phyloP scores from a whole-genome alignment of 2,797 vertebrate species.

The Tenualosa thibaudeaui region DNA sequence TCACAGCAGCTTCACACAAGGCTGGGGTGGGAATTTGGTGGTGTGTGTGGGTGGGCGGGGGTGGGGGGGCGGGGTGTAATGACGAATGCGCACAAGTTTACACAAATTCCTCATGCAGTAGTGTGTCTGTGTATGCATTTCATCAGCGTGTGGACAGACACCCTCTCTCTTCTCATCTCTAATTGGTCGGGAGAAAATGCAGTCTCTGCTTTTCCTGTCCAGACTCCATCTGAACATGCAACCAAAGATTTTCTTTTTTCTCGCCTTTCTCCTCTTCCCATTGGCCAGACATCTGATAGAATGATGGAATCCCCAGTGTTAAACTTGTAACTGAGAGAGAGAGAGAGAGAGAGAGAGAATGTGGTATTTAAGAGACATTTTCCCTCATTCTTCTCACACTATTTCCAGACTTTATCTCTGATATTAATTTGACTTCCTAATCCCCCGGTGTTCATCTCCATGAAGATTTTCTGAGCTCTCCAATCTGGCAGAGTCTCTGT shows the following conservation, averaged over 20 bases:
- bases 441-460: neutral
- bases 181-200: neutral
- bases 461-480: neutral
- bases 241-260: constrained; percentile 66
- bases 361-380: neutral
- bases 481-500: neutral
- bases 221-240: constrained; percentile 27
- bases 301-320: neutral
- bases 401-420: neutral
- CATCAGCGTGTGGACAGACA: neutral
- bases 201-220: neutral
- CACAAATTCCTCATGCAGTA: constrained; percentile 16
- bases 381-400: neutral
- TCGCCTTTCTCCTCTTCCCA: neutral
- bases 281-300: neutral
- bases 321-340: neutral
- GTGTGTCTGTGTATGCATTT: neutral
- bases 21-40: too few species aligned
- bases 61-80: neutral
- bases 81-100: constrained; percentile 44
- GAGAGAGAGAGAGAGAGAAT: neutral
- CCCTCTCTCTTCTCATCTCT: neutral
- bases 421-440: neutral
- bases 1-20: neutral
- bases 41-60: neutral